Conservation (phyloP, 2,113 vertebrate species). For the Paradoxurus hermaphroditus region DNA sequence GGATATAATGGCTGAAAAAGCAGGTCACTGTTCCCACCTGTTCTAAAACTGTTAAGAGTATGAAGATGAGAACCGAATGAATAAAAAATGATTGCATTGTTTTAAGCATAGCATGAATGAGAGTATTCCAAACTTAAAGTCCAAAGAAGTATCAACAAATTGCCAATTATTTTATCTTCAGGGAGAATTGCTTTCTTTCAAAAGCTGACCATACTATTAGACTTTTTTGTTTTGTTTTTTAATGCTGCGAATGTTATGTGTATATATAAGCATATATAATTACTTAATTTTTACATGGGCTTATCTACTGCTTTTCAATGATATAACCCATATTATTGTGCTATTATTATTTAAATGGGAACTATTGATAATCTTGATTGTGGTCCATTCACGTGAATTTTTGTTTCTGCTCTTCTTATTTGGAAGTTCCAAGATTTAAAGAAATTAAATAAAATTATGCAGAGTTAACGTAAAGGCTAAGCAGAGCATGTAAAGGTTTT, state of each 20-base stretch:
- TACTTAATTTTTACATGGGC: not conserved
- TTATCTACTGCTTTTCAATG: not conserved
- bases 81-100: conserved; percentile 27
- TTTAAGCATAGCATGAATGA: not conserved
- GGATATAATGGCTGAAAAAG: conserved; percentile 62
- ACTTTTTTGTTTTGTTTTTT: not conserved
- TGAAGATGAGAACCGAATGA: not conserved
- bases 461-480: not conserved
- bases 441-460: conserved; percentile 1
- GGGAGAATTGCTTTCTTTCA: not conserved
- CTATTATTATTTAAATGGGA: not conserved
- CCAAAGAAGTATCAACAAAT: not conserved
- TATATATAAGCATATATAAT: not conserved
- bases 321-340: not conserved
- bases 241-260: not conserved
- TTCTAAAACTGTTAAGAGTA: conserved; percentile 18
- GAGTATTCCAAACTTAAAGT: not conserved
- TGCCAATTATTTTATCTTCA: not conserved
- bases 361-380: not conserved
- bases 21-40: conserved; percentile 49
- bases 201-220: not conserved
- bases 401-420: conserved; percentile 3
- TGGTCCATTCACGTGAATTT: not conserved
- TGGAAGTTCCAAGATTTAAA: conserved; percentile 43
- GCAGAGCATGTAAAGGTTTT: not conserved